Evolutionary conservation across 2,888 invertebrate genomes (phyloP).

Genomic region (Nomada ruficornis): DNA sequence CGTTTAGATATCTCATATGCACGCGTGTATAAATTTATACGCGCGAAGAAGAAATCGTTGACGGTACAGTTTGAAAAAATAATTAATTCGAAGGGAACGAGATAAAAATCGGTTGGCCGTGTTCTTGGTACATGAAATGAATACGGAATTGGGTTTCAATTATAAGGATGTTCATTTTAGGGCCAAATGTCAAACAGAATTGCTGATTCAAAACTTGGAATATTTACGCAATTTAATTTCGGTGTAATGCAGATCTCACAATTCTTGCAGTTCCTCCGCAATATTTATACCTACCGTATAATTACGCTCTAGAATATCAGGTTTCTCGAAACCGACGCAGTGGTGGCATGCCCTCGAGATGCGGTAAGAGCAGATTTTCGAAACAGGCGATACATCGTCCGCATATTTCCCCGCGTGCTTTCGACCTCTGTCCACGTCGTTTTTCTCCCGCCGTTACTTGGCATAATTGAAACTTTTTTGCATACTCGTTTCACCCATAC

Average conservation of each 20-base stretch:
- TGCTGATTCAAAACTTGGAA: too few species aligned
- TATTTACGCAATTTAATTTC: not conserved
- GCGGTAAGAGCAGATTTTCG: conserved; percentile 3
- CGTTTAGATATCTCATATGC: not conserved
- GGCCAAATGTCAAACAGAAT: too few species aligned
- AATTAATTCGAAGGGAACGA: too few species aligned
- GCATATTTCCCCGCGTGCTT: conserved; percentile 21
- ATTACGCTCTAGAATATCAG: too few species aligned
- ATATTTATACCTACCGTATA: not conserved
- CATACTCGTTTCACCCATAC: conserved; percentile 7
- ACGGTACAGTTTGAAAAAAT: too few species aligned
- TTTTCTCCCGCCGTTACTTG: conserved; percentile 6
- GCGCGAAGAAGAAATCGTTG: too few species aligned
- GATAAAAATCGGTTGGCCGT: too few species aligned
- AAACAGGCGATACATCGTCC: not conserved
- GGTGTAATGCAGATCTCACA: not conserved
- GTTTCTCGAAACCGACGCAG: not conserved
- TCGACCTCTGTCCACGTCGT: not conserved
- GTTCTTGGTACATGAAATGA: too few species aligned
- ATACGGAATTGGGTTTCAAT: too few species aligned
- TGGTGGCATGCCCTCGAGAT: not conserved
- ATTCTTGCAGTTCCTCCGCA: not conserved
- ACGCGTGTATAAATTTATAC: not conserved
- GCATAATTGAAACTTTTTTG: conserved; percentile 48
- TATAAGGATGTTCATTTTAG: too few species aligned